Base-by-base conservation (phyloP, 2,888 invertebrate species). In the Patella depressa region DNA sequence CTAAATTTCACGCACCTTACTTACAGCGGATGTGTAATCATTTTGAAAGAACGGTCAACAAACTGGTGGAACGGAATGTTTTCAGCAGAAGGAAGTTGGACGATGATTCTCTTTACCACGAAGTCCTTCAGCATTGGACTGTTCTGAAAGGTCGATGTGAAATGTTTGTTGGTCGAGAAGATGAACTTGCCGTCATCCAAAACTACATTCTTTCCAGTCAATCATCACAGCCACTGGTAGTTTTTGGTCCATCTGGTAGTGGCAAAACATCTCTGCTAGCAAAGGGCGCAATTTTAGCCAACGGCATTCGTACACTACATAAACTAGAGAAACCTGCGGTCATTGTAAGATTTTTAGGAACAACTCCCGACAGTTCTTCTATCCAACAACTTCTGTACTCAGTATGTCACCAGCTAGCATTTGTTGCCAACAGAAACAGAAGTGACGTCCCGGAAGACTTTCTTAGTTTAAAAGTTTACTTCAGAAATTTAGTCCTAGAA, bases 221-320 rank as follows among this genome's bases (percentile, higher is more conserved):
- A 15, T 80, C 82, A 2, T 71, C 79, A 17, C 78, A 85, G 65
- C 86, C 88, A 5, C 76, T 89, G 2, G 85, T 88, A 3, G 77
- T 89, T 1, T 83, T 85, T 80, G 89, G 88, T 3, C 85, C 85
- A 65, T 86, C 88, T 9, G 89, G 89, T 0, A 85, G 86, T 81
- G 90, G 90, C 0, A 90, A 90, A 78, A 90, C 90, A 0, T 89
- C 89, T 7, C 82, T 89, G 29, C 86, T 89, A 81, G 87, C 90
- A n/a, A 86, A 86, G 74, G 83, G 81, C 9, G 85, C 86, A 14
- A 79, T 84, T 76, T 75, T 82, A 81, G 87, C 85, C 3, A 82
- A 83, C 65, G 80, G 80, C 53, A 81, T 83, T 14, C 11, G n/a
- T 73, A n/a, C n/a, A 17, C 12, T 24, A 69, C 71, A 19, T 45